These are phyloP conservation scores for Spodoptera picta DNA, from an alignment of 2,888 invertebrate genomes.

Conservation along the genomic window DNA sequence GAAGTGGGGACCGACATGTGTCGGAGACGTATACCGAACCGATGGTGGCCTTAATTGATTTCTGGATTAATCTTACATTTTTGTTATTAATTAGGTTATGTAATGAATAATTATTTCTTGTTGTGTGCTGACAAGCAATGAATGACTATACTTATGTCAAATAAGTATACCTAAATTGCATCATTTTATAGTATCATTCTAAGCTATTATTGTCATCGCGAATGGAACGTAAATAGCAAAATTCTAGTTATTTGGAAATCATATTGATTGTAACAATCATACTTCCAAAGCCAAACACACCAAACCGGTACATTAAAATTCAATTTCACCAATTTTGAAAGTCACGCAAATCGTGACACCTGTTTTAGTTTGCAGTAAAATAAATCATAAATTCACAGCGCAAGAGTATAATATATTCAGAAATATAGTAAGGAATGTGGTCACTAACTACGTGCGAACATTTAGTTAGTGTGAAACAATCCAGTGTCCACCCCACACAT, in stretches of 20 bases:
- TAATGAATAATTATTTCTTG: conserved; percentile 32
- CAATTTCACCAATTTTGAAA: conserved; percentile 23
- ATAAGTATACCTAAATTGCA: too few species aligned
- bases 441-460: conserved; percentile 64
- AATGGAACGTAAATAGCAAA: too few species aligned
- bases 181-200: too few species aligned
- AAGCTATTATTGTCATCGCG: too few species aligned
- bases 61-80: conserved; percentile 74
- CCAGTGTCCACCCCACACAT: conserved; percentile 70
- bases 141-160: not conserved
- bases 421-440: conserved; percentile 39
- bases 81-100: conserved; percentile 62
- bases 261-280: too few species aligned
- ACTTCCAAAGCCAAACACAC: too few species aligned
- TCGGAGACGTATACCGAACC: conserved; percentile 89
- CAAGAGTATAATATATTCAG: conserved; percentile 1
- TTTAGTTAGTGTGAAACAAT: conserved; percentile 61
- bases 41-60: conserved; percentile 87
- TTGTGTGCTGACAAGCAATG: conserved; percentile 22
- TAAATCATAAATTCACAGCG: conserved; percentile 10
- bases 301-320: conserved; percentile 2
- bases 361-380: conserved; percentile 3
- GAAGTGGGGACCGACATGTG: conserved; percentile 90
- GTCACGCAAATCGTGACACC: not conserved
- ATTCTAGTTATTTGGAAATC: too few species aligned